These are phyloP conservation scores for Eilema depressum DNA, from an alignment of 2,888 invertebrate species.

Conservation along the genomic window DNA sequence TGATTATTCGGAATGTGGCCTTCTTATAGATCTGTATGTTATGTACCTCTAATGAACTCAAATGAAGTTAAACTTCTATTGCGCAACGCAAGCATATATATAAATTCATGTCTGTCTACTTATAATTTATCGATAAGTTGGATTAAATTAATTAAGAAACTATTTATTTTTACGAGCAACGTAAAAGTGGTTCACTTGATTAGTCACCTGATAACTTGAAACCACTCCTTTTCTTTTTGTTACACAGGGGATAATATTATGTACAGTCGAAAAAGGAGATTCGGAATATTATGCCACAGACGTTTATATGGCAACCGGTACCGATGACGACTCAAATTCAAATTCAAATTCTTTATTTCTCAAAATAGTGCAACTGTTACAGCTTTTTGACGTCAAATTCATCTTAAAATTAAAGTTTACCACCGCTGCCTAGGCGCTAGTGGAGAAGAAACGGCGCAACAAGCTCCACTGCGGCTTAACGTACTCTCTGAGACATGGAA, in stretches of 20 bases:
- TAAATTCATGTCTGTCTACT: slow-evolving; percentile 34
- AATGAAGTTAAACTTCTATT: slow-evolving; percentile 43
- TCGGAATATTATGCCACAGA: no score
- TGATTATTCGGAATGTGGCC: slow-evolving; percentile 54
- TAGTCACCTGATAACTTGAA: background rate
- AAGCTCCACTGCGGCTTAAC: no score
- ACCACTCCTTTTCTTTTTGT: background rate
- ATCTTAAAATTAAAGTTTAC: no score
- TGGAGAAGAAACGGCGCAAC: no score
- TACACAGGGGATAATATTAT: background rate
- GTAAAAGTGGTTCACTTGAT: slow-evolving; percentile 1
- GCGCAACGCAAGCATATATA: slow-evolving; percentile 34
- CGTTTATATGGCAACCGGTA: no score
- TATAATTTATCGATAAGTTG: slow-evolving; percentile 42
- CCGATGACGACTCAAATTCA: no score
- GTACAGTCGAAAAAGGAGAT: no score
- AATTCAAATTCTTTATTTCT: no score
- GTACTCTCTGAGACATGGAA: no score
- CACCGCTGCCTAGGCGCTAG: no score
- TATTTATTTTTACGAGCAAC: slow-evolving; percentile 11
- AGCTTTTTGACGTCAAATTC: no score
- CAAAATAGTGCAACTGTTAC: no score
- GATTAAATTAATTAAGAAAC: slow-evolving; percentile 40
- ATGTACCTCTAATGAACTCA: slow-evolving; percentile 45
- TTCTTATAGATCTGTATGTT: slow-evolving; percentile 47